Evolutionary conservation across 2,888 invertebrate genomes (phyloP).

Genomic region (Rhamnusium bicolor): DNA sequence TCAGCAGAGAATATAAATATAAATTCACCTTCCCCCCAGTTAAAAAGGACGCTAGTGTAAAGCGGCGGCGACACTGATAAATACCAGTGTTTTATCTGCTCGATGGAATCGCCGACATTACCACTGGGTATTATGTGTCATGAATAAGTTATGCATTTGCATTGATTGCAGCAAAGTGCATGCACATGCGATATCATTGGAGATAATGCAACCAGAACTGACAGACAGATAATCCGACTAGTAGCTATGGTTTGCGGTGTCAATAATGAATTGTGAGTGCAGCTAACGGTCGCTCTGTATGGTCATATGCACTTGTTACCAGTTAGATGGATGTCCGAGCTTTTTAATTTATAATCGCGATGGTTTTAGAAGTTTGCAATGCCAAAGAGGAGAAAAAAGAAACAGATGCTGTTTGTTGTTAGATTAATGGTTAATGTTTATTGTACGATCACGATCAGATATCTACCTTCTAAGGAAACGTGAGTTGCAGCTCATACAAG

Average conservation of each 20-base stretch:
- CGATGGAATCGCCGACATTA: conserved; percentile 26
- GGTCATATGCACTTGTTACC: conserved; percentile 14
- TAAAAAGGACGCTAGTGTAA: background rate
- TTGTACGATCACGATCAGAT: too few species aligned
- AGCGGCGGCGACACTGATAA: conserved; percentile 32
- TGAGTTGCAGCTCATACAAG: too few species aligned
- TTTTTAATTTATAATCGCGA: conserved; percentile 7
- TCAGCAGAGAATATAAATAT: conserved; percentile 9
- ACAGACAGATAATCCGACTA: conserved; percentile 20
- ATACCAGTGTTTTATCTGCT: conserved; percentile 37
- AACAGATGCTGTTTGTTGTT: background rate
- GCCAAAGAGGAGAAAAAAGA: background rate
- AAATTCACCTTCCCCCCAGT: background rate
- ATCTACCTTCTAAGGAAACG: too few species aligned
- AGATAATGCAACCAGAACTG: conserved; percentile 25
- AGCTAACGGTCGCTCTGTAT: too few species aligned
- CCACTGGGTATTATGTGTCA: conserved; percentile 38
- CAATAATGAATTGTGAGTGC: conserved; percentile 22
- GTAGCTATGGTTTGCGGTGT: conserved; percentile 17
- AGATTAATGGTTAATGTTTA: too few species aligned
- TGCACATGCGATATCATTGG: conserved; percentile 35
- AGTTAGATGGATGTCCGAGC: background rate
- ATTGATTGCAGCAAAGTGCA: conserved; percentile 38
- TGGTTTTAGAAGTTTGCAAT: background rate
- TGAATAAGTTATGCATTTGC: conserved; percentile 40